Conservation (phyloP, 2,888 invertebrate species). For the Cephus runcator region DNA sequence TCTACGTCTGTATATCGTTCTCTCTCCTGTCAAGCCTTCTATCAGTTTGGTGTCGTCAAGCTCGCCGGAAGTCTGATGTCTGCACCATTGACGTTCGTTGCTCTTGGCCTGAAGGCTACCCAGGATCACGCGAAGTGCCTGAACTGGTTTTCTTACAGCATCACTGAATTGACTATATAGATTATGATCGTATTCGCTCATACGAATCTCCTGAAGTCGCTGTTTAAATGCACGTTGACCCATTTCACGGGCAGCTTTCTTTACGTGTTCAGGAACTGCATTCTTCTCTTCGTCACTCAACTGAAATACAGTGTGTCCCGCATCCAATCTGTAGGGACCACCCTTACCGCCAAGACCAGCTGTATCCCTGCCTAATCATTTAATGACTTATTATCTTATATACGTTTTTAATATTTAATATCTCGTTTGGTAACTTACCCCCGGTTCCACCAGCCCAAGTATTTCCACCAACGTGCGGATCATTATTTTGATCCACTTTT, state of each 20-base stretch:
- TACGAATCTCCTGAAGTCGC: slow-evolving; percentile 88
- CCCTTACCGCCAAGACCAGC: slow-evolving; percentile 97
- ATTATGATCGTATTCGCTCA: slow-evolving; percentile 93
- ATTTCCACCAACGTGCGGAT: slow-evolving; percentile 96
- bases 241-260: slow-evolving; percentile 92
- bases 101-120: slow-evolving; percentile 90
- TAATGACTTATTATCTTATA: background rate
- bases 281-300: slow-evolving; percentile 90
- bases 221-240: slow-evolving; percentile 89
- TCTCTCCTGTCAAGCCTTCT: slow-evolving; percentile 93
- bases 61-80: slow-evolving; percentile 95
- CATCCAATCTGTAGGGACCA: slow-evolving; percentile 93
- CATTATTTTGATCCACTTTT: slow-evolving; percentile 87
- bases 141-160: slow-evolving; percentile 84
- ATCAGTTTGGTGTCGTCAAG: slow-evolving; percentile 94
- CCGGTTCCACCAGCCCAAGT: slow-evolving; percentile 97
- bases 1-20: slow-evolving; percentile 86
- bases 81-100: slow-evolving; percentile 92
- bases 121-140: slow-evolving; percentile 85
- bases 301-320: slow-evolving; percentile 94
- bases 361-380: slow-evolving; percentile 76
- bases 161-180: slow-evolving; percentile 85
- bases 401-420: slow-evolving; percentile 17
- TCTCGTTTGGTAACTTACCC: slow-evolving; percentile 64
- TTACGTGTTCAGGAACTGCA: slow-evolving; percentile 89